A percentile compares a stretch with the other conserved stretches of the same genome.
Conservation (phyloP, 2,113 vertebrate genomes). For the Phyllostomus hastatus region DNA sequence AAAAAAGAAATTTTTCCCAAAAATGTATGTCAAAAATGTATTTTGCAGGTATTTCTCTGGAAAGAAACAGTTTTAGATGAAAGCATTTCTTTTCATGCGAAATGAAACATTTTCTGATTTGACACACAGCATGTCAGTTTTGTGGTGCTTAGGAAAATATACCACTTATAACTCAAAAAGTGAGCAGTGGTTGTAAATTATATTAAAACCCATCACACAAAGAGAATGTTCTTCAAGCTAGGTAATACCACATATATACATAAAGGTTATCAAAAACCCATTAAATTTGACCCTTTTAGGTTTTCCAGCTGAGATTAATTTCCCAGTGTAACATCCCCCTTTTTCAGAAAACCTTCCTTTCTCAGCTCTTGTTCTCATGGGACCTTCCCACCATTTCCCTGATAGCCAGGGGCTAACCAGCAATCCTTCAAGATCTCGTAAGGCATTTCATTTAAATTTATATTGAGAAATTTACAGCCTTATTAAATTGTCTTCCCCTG, state of each 20-base stretch:
- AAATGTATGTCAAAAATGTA: constrained; percentile 57
- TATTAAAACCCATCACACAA: constrained; percentile 64
- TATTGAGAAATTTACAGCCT: constrained; percentile 77
- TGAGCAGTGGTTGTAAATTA: constrained; percentile 56
- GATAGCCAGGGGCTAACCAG: constrained; percentile 70
- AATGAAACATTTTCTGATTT: constrained; percentile 68
- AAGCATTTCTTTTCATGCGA: constrained; percentile 57
- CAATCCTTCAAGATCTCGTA: constrained; percentile 49
- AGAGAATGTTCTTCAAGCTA: constrained; percentile 49
- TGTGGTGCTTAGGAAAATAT: constrained; percentile 53
- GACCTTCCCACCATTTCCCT: constrained; percentile 54
- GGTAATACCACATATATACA: constrained; percentile 53
- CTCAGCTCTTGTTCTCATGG: constrained; percentile 47
- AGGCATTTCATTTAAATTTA: constrained; percentile 77
- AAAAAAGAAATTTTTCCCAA: constrained; percentile 43
- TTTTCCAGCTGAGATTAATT: constrained; percentile 72
- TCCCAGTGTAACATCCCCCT: constrained; percentile 44
- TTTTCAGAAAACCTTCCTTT: constrained; percentile 57
- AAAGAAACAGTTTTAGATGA: constrained; percentile 56
- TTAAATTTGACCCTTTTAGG: constrained; percentile 56
- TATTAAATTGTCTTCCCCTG: constrained; percentile 74
- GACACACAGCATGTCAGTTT: constrained; percentile 51
- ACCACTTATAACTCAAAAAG: constrained; percentile 52
- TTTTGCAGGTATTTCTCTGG: constrained; percentile 60
- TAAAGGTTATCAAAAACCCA: constrained; percentile 68